These are phyloP conservation scores for Rhopalosiphum padi DNA, from an alignment of 1,140 invertebrate species.

Conservation along the genomic window DNA sequence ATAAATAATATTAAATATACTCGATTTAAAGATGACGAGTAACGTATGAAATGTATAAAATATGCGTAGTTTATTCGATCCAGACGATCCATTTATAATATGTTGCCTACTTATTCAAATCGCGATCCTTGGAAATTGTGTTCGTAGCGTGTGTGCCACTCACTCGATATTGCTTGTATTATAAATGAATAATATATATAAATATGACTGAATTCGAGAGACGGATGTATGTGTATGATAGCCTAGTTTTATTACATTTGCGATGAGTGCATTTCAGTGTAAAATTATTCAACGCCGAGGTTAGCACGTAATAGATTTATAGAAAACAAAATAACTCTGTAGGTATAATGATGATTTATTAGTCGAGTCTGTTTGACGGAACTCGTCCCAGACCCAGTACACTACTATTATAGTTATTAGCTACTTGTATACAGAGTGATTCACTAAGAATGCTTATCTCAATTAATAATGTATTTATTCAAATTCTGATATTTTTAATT, in stretches of 20 bases:
- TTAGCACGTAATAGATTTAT: neutral
- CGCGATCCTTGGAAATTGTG: slow-evolving; percentile 15
- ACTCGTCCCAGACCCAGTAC: neutral
- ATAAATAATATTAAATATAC: neutral
- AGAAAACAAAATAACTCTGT: neutral
- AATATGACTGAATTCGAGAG: slow-evolving; percentile 8
- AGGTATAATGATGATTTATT: neutral
- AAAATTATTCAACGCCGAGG: slow-evolving; percentile 27
- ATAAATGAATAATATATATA: neutral
- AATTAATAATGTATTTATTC: too few species aligned
- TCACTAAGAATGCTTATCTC: too few species aligned
- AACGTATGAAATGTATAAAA: neutral
- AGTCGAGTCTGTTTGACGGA: neutral
- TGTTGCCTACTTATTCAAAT: slow-evolving; percentile 21
- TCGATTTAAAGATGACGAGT: neutral
- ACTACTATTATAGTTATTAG: neutral
- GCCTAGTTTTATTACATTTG: neutral
- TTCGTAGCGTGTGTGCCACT: neutral
- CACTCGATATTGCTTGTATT: neutral
- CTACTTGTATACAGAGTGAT: neutral
- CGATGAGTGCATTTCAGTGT: slow-evolving; percentile 3
- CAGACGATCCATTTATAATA: neutral
- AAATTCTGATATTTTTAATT: too few species aligned
- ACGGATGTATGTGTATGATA: neutral
- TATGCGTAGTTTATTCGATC: neutral